Evolutionary conservation across 2,888 invertebrate species (phyloP).

Genomic region (Drosophila infuscata): DNA sequence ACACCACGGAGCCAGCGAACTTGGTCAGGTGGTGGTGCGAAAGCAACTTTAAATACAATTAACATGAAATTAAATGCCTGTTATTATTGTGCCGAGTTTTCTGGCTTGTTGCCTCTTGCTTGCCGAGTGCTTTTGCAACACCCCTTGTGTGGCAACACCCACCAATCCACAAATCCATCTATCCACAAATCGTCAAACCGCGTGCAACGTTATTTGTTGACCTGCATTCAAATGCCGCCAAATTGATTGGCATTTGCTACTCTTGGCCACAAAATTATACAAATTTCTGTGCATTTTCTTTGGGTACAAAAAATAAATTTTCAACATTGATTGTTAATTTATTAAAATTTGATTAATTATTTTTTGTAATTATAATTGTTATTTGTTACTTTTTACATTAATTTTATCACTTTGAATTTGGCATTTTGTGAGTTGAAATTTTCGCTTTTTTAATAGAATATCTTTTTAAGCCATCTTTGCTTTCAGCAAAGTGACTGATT

Average conservation of each 20-base stretch:
- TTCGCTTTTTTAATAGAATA: not conserved
- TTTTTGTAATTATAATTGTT: too few relatives aligned
- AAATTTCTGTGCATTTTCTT: not conserved
- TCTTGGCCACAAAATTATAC: not conserved
- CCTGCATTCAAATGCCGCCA: constrained; percentile 24
- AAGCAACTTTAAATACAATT: constrained; percentile 56
- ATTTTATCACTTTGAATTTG: not conserved
- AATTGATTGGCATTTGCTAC: constrained; percentile 44
- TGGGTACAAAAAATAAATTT: not conserved
- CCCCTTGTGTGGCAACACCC: constrained; percentile 2
- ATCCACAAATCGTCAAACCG: not conserved
- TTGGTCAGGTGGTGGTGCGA: not conserved
- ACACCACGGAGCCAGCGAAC: not conserved
- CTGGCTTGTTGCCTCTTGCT: constrained; percentile 15
- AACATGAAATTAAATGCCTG: constrained; percentile 74
- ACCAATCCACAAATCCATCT: not conserved
- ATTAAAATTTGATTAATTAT: not conserved
- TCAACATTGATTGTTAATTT: not conserved
- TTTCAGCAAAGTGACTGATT: not conserved
- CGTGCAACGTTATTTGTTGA: constrained; percentile 35
- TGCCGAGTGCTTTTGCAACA: constrained; percentile 16
- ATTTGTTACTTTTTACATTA: not conserved
- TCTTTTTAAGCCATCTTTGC: not conserved
- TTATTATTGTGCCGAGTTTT: constrained; percentile 51
- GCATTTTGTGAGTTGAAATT: not conserved